These are phyloP conservation scores for Trichogramma dendrolimi DNA, from an alignment of 2,888 invertebrate species.

Conservation along the genomic window DNA sequence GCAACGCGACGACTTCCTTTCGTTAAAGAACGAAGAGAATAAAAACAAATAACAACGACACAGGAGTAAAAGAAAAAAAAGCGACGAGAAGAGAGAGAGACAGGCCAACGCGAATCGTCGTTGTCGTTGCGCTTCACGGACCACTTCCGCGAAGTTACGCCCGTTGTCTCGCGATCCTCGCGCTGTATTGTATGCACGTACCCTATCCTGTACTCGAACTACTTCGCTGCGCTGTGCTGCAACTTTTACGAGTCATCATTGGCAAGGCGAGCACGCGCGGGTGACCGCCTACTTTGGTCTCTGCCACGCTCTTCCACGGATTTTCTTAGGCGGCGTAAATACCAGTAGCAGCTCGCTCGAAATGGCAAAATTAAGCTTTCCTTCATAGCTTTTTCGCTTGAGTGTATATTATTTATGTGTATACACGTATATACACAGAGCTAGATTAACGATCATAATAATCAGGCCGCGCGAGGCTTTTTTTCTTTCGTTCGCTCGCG, in stretches of 20 bases:
- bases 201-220: too few species aligned
- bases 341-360: slow-evolving; percentile 2
- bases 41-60: too few species aligned
- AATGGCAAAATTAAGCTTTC: neutral
- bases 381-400: neutral
- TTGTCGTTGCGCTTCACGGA: slow-evolving; percentile 24
- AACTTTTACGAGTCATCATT: slow-evolving; percentile 5
- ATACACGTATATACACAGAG: too few species aligned
- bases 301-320: slow-evolving; percentile 7
- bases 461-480: too few species aligned
- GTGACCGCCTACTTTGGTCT: too few species aligned
- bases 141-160: slow-evolving; percentile 21
- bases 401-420: too few species aligned
- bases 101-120: slow-evolving; percentile 30
- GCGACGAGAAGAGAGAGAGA: too few species aligned
- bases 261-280: too few species aligned
- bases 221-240: neutral
- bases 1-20: slow-evolving; percentile 29
- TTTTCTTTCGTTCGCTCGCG: too few species aligned
- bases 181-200: too few species aligned
- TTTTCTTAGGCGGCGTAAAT: slow-evolving; percentile 23
- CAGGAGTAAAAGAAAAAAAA: too few species aligned
- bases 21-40: slow-evolving; percentile 5
- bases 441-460: too few species aligned
- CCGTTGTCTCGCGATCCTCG: neutral